Conservation (phyloP, 2,888 invertebrate genomes). For the Scotopteryx bipunctaria region DNA sequence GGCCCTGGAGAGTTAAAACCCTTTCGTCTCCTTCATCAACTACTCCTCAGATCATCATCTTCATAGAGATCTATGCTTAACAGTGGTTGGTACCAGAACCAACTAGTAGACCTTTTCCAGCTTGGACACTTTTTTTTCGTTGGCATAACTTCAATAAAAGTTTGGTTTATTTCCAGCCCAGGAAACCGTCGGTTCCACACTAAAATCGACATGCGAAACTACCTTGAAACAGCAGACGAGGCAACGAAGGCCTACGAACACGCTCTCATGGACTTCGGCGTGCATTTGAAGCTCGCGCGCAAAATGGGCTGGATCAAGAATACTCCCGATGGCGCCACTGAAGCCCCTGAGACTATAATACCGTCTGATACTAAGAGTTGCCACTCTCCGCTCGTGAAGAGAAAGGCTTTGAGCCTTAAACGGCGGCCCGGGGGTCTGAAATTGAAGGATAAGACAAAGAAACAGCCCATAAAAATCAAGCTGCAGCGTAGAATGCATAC, state of each 20-base stretch:
- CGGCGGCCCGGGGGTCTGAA: constrained; percentile 40
- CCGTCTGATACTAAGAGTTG: constrained; percentile 44
- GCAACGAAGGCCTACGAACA: constrained; percentile 50
- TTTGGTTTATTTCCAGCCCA: constrained; percentile 53
- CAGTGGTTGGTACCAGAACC: too few species aligned
- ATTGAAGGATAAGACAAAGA: constrained; percentile 35
- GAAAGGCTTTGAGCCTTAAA: constrained; percentile 50
- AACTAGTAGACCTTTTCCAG: too few species aligned
- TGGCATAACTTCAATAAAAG: background rate
- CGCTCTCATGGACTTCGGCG: constrained; percentile 71
- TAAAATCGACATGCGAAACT: constrained; percentile 69
- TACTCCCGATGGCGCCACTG: constrained; percentile 49
- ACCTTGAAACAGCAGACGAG: constrained; percentile 54
- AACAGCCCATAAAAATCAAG: constrained; percentile 40
- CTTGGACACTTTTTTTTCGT: background rate
- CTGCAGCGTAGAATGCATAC: constrained; percentile 30
- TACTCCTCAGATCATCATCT: too few species aligned
- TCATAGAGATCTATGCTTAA: too few species aligned
- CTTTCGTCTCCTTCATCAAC: too few species aligned
- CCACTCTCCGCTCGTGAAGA: constrained; percentile 59
- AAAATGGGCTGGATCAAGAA: constrained; percentile 71
- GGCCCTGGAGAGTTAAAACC: too few species aligned
- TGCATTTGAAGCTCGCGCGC: constrained; percentile 70
- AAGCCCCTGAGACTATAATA: constrained; percentile 43
- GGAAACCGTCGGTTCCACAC: constrained; percentile 71